These are phyloP conservation scores for Colaptes auratus DNA, from an alignment of 2,113 vertebrate species.

Conservation along the genomic window DNA sequence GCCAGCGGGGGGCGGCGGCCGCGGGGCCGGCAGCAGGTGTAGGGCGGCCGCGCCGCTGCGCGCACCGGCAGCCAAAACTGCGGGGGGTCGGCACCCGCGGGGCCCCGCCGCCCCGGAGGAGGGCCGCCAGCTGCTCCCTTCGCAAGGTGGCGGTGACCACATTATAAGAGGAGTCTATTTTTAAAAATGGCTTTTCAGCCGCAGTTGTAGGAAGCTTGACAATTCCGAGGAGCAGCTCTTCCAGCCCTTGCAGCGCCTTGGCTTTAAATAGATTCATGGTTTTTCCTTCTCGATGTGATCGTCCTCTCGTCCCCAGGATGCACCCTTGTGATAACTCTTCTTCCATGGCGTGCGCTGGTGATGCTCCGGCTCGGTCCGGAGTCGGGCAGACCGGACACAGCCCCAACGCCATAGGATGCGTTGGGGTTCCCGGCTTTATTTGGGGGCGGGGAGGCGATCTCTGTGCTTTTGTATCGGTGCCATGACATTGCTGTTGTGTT, in stretches of 20 bases:
- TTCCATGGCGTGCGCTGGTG: neutral
- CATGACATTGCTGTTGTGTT: neutral
- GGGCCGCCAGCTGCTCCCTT: conserved; percentile 11
- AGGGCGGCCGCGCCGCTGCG: conserved; percentile 24
- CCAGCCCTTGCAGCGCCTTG: neutral
- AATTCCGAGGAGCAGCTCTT: neutral
- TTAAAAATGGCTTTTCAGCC: conserved; percentile 52
- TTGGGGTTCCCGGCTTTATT: neutral
- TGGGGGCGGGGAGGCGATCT: neutral
- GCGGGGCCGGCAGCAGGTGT: conserved; percentile 56
- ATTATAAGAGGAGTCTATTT: conserved; percentile 37
- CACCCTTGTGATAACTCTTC: neutral
- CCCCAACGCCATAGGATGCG: neutral
- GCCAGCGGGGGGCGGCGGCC: neutral
- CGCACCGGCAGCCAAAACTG: neutral
- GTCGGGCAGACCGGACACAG: neutral
- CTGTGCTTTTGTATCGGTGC: neutral
- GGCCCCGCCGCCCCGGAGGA: neutral
- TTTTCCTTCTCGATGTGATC: neutral
- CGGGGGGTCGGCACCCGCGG: conserved; percentile 56
- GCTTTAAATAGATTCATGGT: neutral
- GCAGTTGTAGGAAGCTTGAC: neutral
- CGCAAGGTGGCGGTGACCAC: conserved; percentile 2
- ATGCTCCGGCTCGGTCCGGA: neutral
- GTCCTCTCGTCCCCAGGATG: neutral